These are phyloP conservation scores for Drosophila obscura DNA, from an alignment of 1,140 invertebrate species.

Conservation along the genomic window DNA sequence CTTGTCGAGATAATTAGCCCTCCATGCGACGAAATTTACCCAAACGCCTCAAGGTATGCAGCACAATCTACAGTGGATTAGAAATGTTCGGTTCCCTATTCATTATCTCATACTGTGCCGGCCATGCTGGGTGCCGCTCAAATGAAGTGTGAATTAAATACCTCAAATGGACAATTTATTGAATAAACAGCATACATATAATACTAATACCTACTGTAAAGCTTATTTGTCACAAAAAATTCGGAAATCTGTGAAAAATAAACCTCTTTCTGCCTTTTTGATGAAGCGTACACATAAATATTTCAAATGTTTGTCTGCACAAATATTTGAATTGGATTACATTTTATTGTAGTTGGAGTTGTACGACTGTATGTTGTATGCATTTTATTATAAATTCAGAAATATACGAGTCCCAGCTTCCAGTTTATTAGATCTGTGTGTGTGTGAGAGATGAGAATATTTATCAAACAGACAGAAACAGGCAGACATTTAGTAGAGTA, in stretches of 20 bases:
- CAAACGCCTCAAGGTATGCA: slow-evolving; percentile 2
- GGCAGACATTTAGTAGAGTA: neutral
- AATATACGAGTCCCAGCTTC: neutral
- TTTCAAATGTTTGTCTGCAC: neutral
- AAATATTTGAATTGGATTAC: neutral
- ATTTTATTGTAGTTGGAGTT: slow-evolving; percentile 10
- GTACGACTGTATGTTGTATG: too few relatives aligned
- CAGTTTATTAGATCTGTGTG: slow-evolving; percentile 29
- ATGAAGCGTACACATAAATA: slow-evolving; percentile 5
- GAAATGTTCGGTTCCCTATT: neutral
- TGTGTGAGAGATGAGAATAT: slow-evolving; percentile 8
- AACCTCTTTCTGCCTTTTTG: too few relatives aligned
- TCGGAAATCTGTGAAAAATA: too few relatives aligned
- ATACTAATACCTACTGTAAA: too few relatives aligned
- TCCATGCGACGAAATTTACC: neutral
- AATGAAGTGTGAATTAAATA: too few relatives aligned
- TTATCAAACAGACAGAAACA: slow-evolving; percentile 3
- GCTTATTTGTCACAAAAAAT: too few relatives aligned
- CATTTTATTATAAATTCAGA: neutral
- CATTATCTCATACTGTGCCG: too few relatives aligned
- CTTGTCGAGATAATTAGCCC: neutral
- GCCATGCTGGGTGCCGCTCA: too few relatives aligned
- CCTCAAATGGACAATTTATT: too few relatives aligned
- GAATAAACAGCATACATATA: too few relatives aligned
- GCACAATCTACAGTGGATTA: slow-evolving; percentile 14